These are phyloP conservation scores for Cladopsammia gracilis DNA, from an alignment of 64 coral and sea anemone species.

Conservation along the genomic window DNA sequence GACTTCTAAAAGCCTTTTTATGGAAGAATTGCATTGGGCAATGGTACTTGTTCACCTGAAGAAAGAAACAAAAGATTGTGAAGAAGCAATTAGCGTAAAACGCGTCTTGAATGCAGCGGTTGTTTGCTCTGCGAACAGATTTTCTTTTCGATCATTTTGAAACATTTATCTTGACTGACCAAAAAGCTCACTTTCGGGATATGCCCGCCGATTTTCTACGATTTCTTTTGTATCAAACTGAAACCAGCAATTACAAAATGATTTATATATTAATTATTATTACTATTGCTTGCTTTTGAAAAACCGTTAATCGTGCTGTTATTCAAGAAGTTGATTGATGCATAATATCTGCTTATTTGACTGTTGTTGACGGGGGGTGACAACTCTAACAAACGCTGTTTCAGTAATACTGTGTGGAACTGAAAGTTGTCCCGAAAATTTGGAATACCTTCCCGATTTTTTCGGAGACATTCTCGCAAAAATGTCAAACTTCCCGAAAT, in stretches of 20 bases:
- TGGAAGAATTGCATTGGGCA: neutral
- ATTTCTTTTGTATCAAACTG: neutral
- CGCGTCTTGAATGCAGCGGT: neutral
- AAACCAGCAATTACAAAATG: neutral
- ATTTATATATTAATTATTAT: too few relatives aligned
- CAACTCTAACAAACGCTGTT: too few relatives aligned
- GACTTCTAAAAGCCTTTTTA: slow-evolving; percentile 11
- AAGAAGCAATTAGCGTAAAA: slow-evolving; percentile 16
- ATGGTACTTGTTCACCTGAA: slow-evolving; percentile 42
- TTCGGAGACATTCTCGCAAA: too few relatives aligned
- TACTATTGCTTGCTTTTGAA: too few relatives aligned
- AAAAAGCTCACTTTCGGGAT: neutral
- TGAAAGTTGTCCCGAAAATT: too few relatives aligned
- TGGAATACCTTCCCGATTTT: too few relatives aligned
- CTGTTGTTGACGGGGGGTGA: too few relatives aligned
- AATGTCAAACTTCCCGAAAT: too few relatives aligned
- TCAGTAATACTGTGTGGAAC: too few relatives aligned
- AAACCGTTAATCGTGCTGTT: too few relatives aligned
- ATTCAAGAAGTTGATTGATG: too few relatives aligned
- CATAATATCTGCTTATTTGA: too few relatives aligned
- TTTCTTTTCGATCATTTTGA: neutral
- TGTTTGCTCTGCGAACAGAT: slow-evolving; percentile 28
- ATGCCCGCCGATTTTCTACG: neutral
- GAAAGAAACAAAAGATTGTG: neutral
- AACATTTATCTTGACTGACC: neutral